Percentiles rank a stretch among this genome's conserved stretches.
Conservation (phyloP, 1,140 invertebrate species). For the Drosophila cardini region DNA sequence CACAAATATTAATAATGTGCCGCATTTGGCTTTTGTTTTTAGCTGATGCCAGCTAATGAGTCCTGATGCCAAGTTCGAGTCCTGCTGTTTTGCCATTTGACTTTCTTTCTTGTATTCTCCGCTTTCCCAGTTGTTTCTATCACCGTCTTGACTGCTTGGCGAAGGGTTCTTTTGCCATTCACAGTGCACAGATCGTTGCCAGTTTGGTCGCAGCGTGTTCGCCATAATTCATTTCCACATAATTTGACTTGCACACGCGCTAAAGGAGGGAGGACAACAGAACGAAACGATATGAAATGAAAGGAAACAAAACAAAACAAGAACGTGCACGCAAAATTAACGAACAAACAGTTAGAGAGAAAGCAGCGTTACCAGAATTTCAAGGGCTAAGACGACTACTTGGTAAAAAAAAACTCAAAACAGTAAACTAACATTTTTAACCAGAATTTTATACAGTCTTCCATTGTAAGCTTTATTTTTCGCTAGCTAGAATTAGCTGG, state of each 20-base stretch:
- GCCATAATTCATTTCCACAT: conserved; percentile 77
- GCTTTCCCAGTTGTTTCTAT: neutral
- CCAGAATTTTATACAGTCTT: too few species aligned
- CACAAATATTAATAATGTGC: conserved; percentile 60
- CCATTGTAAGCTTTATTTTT: too few species aligned
- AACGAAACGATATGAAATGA: neutral
- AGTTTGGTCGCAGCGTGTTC: conserved; percentile 40
- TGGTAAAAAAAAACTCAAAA: too few species aligned
- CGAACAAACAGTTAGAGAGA: too few species aligned
- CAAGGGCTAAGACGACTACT: too few species aligned
- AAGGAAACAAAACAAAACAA: neutral
- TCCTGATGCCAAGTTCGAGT: conserved; percentile 32
- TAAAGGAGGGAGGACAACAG: conserved; percentile 13
- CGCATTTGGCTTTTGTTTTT: conserved; percentile 41
- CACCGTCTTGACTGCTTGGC: neutral
- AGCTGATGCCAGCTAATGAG: conserved; percentile 49
- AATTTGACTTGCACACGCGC: conserved; percentile 76
- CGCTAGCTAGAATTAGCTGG: too few species aligned
- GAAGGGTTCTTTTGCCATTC: conserved; percentile 22
- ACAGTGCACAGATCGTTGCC: neutral
- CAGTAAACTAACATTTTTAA: too few species aligned
- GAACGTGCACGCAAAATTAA: neutral
- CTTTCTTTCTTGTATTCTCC: neutral
- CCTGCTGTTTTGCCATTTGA: conserved; percentile 54
- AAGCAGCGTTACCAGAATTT: too few species aligned